A percentile compares a stretch with the other conserved stretches of the same genome.
These are phyloP conservation scores for Limnephilus auricula DNA, from an alignment of 2,888 invertebrate genomes.

Conservation along the genomic window DNA sequence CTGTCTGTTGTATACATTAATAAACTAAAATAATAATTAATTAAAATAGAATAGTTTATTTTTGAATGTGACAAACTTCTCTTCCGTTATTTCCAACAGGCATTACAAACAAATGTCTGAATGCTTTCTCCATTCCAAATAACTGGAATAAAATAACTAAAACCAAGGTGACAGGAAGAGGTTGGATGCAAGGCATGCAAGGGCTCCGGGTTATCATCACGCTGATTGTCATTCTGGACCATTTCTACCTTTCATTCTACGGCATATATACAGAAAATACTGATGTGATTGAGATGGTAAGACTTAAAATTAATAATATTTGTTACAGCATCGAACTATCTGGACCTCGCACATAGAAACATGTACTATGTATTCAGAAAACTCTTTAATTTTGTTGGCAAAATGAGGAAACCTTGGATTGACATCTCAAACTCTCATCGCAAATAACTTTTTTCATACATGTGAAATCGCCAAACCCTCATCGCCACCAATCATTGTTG, in stretches of 20 bases:
- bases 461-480: too few species aligned
- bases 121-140: not conserved
- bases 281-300: slow-evolving; percentile 38
- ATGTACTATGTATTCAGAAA: too few species aligned
- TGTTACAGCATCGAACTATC: not conserved
- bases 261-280: slow-evolving; percentile 9
- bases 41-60: too few species aligned
- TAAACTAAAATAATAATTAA: too few species aligned
- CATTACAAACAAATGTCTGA: not conserved
- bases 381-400: too few species aligned
- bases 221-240: not conserved
- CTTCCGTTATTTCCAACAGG: not conserved
- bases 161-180: not conserved
- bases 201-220: slow-evolving; percentile 16
- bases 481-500: too few species aligned
- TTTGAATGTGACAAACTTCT: not conserved
- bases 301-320: not conserved
- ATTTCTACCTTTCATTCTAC: not conserved
- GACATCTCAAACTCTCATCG: too few species aligned
- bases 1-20: too few species aligned
- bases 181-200: slow-evolving; percentile 9
- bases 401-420: too few species aligned
- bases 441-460: too few species aligned
- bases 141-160: slow-evolving; percentile 1
- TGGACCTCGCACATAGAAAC: too few species aligned